Base-by-base conservation (phyloP, 2,888 invertebrate genomes). In the Molanna angustata region DNA sequence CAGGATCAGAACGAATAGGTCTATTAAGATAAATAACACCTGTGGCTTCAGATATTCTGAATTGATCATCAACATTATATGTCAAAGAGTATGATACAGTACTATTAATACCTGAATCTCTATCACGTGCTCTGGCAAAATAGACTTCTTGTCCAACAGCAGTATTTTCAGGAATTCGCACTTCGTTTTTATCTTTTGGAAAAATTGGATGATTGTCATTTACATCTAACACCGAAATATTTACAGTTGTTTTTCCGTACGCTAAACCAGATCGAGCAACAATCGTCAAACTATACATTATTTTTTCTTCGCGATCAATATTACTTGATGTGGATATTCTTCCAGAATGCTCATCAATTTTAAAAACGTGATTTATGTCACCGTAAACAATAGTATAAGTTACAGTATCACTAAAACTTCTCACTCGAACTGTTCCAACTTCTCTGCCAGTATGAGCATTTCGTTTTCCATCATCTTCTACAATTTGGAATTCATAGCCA, bases 131-230 rank as follows among this genome's bases (percentile, higher is more conserved):
- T 64, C 88, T 80, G 1, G 94, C 90, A 61, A 93, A 80, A 70
- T 89, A 93, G 22, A 96, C 86, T 72, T 95, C 93, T 70, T 94
- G 92, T 1, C 95, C 95, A 27, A 95, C 91, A 16, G 96, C 94
- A 62, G 90, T 88, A 68, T 94, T 92, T 75, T 95, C 95, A 13
- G 85, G 80, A 52, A 96, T 78, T 57, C 79, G 78, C 40, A 92
- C 84, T 68, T 89, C 87, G 65, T 91, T 90, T 64, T 84, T 85
- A 59, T 87, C 88, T 64, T 84, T 83, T 17, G 85, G 80, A 69
- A 94, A 94, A 57, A 82, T 76, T 2, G 97, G 97, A 50, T 86
- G 83, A 68, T 95, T 94, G 69, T 97, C 96, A 70, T 97, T 97
- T 3, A 92, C 77, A 72, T 97, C 96, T 33, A 85, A 70, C 3